Evolutionary conservation across 2,888 invertebrate species (phyloP).

Genomic region (Pseudococcus jackbeardsleyi): DNA sequence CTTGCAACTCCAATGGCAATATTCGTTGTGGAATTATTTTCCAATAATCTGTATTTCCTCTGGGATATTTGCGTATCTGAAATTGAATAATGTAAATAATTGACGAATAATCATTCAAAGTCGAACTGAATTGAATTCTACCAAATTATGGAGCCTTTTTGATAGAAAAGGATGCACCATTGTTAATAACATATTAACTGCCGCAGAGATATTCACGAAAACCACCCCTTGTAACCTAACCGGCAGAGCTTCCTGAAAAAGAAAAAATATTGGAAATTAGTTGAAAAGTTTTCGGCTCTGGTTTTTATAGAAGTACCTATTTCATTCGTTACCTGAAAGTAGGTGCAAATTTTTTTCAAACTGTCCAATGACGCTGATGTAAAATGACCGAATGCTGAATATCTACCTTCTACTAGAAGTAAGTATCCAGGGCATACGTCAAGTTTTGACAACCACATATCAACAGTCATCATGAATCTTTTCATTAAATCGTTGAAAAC

Average conservation of each 20-base stretch:
- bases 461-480: conserved; percentile 62
- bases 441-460: conserved; percentile 63
- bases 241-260: conserved; percentile 63
- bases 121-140: neutral
- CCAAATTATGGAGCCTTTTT: conserved; percentile 54
- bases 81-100: neutral
- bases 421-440: conserved; percentile 53
- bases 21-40: conserved; percentile 55
- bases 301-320: neutral
- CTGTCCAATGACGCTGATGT: conserved; percentile 57
- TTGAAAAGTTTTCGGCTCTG: neutral
- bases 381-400: conserved; percentile 56
- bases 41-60: conserved; percentile 40
- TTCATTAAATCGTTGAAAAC: conserved; percentile 50
- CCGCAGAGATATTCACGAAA: conserved; percentile 60
- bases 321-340: conserved; percentile 55
- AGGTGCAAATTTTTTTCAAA: conserved; percentile 55
- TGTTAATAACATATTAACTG: conserved; percentile 55
- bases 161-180: conserved; percentile 62
- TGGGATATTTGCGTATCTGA: conserved; percentile 54
- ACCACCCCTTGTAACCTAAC: conserved; percentile 57
- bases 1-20: conserved; percentile 39
- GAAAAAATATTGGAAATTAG: neutral
- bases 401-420: conserved; percentile 58
- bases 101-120: neutral